Base-by-base conservation (phyloP, 35 echinoderm and acorn worm genomes). In the Heliocidaris erythrogramma region DNA sequence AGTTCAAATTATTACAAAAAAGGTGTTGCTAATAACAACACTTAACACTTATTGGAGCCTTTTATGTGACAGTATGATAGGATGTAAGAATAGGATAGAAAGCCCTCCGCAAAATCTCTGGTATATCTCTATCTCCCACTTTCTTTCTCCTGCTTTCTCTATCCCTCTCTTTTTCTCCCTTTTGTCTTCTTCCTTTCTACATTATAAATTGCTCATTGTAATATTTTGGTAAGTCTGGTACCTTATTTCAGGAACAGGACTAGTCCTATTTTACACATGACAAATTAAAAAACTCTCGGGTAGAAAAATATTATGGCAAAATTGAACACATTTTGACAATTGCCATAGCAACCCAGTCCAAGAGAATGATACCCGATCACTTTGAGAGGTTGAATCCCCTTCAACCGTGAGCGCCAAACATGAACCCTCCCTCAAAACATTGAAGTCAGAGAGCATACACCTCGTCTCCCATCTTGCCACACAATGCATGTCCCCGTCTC, bases 381-480 rank as follows among this genome's bases (percentile, higher is more conserved):
- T 2, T 8, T n/a, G 27, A 21, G 65, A 78, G 65, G 65, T n/a
- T 78, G 65, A 78, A 78, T 21, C 65, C 35, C 65, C 65, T 78
- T 78, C 65, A 78, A 78, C 65, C 65, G 8, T 78, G 65, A 78
- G 65, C 65, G 65, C 65, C 65, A 78, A 78, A 78, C 65, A 78
- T n/a, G 65, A 78, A 78, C 65, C 65, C 65, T 78, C 65, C 65
- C 65, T 78, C 65, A 24, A 56, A 78, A 78, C 65, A 78, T n/a
- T 8, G 27, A 24, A 78, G 65, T 78, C 65, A 78, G 65, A 78
- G 65, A 78, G 65, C 65, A 78, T 78, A 78, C 65, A 78, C 18
- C 65, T n/a, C 27, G 65, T 5, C 65, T 56, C 11, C 10, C 52
- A 56, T 42, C 35, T 56, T 13, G 27, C 65, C 65, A n/a, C 65